Conservation (phyloP, 1,140 invertebrate species). For the Heterodera schachtii region DNA sequence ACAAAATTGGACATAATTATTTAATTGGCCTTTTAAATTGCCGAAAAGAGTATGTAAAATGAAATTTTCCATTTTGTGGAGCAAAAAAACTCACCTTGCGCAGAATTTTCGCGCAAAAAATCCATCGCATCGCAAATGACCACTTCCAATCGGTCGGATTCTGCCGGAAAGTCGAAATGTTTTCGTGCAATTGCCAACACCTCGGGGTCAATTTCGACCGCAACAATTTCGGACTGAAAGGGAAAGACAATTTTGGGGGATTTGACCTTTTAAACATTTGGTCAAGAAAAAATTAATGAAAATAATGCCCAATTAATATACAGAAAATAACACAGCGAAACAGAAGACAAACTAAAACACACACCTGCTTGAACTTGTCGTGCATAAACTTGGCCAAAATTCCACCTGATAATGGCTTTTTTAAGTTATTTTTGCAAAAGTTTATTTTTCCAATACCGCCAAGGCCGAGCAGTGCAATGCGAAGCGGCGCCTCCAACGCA, state of each 20-base stretch:
- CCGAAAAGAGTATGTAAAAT: too few species aligned
- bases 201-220: slow-evolving; percentile 53
- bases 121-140: slow-evolving; percentile 49
- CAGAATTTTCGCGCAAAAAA: slow-evolving; percentile 26
- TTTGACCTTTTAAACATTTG: too few species aligned
- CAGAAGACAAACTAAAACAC: neutral
- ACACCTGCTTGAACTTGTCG: slow-evolving; percentile 23
- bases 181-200: slow-evolving; percentile 49
- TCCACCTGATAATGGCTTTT: slow-evolving; percentile 14
- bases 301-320: too few species aligned
- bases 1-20: neutral
- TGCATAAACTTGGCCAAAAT: slow-evolving; percentile 24
- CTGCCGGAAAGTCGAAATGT: slow-evolving; percentile 51
- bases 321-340: too few species aligned
- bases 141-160: slow-evolving; percentile 37
- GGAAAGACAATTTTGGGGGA: neutral
- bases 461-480: slow-evolving; percentile 51
- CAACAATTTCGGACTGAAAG: slow-evolving; percentile 47
- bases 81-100: neutral
- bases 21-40: too few species aligned
- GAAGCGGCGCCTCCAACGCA: slow-evolving; percentile 25
- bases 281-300: too few species aligned
- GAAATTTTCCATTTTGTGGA: slow-evolving; percentile 26
- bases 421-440: too few species aligned
- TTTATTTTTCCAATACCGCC: too few species aligned